Conservation (phyloP, 2,888 invertebrate genomes). For the Zaprionus lineosus region DNA sequence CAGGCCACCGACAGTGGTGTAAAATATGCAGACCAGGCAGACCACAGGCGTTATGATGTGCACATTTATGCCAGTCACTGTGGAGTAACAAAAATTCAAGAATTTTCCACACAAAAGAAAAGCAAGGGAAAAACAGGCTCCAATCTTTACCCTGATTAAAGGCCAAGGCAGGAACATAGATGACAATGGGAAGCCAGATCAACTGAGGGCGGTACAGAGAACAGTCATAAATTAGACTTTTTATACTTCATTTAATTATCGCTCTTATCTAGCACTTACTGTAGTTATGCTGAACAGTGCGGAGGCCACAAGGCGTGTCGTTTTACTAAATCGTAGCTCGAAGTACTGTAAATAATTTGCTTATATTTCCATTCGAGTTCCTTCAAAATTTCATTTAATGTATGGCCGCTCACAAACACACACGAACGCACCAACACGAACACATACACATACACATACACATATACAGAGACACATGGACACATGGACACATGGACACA, state of each 20-base stretch:
- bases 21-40: constrained; percentile 91
- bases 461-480: constrained; percentile 6
- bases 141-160: constrained; percentile 88
- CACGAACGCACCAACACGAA: constrained; percentile 15
- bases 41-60: constrained; percentile 92
- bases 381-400: constrained; percentile 43
- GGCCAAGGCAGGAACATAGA: constrained; percentile 90
- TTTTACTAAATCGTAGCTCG: constrained; percentile 88
- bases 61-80: constrained; percentile 87
- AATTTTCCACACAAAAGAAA: too few species aligned
- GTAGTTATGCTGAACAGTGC: constrained; percentile 87
- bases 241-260: not conserved
- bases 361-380: constrained; percentile 20
- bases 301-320: constrained; percentile 88
- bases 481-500: too few species aligned
- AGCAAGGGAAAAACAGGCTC: too few species aligned
- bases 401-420: constrained; percentile 28
- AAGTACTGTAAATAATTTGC: constrained; percentile 85
- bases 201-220: too few species aligned
- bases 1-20: constrained; percentile 93
- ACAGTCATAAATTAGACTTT: not conserved
- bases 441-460: constrained; percentile 2
- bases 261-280: constrained; percentile 84
- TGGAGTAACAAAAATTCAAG: constrained; percentile 19
- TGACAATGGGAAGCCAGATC: constrained; percentile 83